phyloP scores from a whole-genome alignment of 2,888 invertebrate species.

The Rhamnusium bicolor region DNA sequence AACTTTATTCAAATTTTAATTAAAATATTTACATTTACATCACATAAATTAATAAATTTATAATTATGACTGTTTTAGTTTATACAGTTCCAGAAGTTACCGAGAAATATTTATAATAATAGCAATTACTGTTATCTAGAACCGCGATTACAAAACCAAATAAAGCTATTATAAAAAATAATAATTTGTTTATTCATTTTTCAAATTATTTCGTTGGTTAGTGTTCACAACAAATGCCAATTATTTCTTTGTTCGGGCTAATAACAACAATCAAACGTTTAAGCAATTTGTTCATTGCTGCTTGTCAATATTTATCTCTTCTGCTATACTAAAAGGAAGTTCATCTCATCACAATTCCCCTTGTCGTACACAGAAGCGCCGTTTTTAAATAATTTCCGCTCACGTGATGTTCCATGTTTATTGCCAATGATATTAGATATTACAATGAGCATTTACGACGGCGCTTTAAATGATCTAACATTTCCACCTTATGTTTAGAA shows the following conservation, averaged over 20 bases:
- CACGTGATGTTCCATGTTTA: not conserved
- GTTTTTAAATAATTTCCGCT: slow-evolving; percentile 18
- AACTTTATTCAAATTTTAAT: too few relatives aligned
- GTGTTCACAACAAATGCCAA: not conserved
- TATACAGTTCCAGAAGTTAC: too few relatives aligned
- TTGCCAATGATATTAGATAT: not conserved
- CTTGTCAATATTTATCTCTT: slow-evolving; percentile 25
- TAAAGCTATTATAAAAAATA: not conserved
- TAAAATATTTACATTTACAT: too few relatives aligned
- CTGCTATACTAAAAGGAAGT: slow-evolving; percentile 20
- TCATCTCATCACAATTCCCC: slow-evolving; percentile 21
- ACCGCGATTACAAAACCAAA: too few relatives aligned
- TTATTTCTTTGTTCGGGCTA: not conserved
- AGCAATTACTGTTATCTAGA: too few relatives aligned
- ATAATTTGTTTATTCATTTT: not conserved
- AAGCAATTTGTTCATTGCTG: slow-evolving; percentile 8
- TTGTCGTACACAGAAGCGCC: slow-evolving; percentile 19
- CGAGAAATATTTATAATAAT: too few relatives aligned
- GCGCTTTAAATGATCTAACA: too few relatives aligned
- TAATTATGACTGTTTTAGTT: too few relatives aligned
- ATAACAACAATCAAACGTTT: not conserved
- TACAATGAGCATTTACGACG: not conserved
- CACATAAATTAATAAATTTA: too few relatives aligned
- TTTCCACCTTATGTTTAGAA: too few relatives aligned
- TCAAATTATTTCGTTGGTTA: not conserved